These are phyloP conservation scores for Belgica antarctica DNA, from an alignment of 2,888 invertebrate genomes.

Conservation along the genomic window DNA sequence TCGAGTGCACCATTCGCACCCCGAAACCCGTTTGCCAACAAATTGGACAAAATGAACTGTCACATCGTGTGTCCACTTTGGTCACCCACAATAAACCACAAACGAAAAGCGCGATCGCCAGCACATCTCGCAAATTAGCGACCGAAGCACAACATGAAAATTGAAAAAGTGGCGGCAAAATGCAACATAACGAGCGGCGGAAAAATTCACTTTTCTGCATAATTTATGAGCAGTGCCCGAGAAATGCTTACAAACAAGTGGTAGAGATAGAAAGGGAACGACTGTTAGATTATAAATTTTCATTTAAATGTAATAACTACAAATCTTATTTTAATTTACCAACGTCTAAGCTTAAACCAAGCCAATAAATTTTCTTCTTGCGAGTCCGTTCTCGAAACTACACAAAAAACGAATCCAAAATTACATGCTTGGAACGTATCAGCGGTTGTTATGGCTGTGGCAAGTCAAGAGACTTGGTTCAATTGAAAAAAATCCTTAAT, in stretches of 20 bases:
- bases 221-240: slow-evolving; percentile 33
- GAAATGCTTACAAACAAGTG: slow-evolving; percentile 8
- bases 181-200: slow-evolving; percentile 25
- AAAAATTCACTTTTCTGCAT: slow-evolving; percentile 39
- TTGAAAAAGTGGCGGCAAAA: background rate
- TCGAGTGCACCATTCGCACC: background rate
- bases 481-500: slow-evolving; percentile 36
- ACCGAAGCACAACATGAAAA: background rate
- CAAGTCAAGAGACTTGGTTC: background rate
- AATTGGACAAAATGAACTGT: background rate
- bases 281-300: slow-evolving; percentile 42
- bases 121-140: slow-evolving; percentile 27
- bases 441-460: slow-evolving; percentile 7
- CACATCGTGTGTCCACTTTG: slow-evolving; percentile 19
- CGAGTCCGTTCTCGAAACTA: background rate
- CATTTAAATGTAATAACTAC: slow-evolving; percentile 42
- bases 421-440: too few relatives aligned
- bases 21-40: background rate
- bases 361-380: slow-evolving; percentile 39
- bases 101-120: background rate
- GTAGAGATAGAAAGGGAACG: too few relatives aligned
- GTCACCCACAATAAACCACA: background rate
- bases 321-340: slow-evolving; percentile 41
- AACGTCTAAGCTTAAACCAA: slow-evolving; percentile 39
- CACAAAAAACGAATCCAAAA: too few relatives aligned